Evolutionary conservation across 2,113 vertebrate species (phyloP), one percentile per base, ranked within the genome.

Genomic region (Rynchops niger): DNA sequence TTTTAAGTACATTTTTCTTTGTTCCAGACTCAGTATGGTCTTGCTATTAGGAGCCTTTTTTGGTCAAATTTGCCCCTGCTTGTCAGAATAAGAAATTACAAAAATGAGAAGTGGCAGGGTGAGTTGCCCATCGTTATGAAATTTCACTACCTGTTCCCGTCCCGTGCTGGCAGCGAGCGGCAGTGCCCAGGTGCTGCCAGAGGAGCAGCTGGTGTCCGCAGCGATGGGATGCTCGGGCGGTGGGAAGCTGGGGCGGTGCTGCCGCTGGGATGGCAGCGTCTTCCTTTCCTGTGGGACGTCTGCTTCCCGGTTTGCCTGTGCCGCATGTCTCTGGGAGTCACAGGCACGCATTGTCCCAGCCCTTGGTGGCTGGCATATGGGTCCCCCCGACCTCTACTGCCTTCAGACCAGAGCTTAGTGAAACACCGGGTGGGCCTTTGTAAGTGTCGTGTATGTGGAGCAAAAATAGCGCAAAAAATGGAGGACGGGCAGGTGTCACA

Each of bases 251-350:
- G 27, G 38, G 1, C 5, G 18, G 23, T 74, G n/a, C 69, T 70
- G 72, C 36, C 1, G 0, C 21, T 0, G 0, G 62, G 30, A 52
- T 1, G 7, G 45, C 36, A 43, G 42, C 3, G 0, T 19, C 11
- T 66, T 62, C 59, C 69, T 26, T 66, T 45, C 50, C 52, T 15
- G 9, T 3, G 5, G 56, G 62, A 11, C 2, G 1, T 40, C 65
- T 85, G 38, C 34, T 30, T 61, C 49, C 6, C 0, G 0, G 3
- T 49, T 49, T 19, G 80, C 63, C 32, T 62, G 82, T 8, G 1
- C 49, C 2, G 0, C 1, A 5, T 21, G 26, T 55, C 40, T 40
- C 15, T 11, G 21, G 47, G 22, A 72, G 23, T 52, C 2, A 0
- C 1, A 3, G 22, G 5, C 1, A 0, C 0, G 1, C 1, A 0